phyloP scores from a whole-genome alignment of 2,113 vertebrate species.

The Gymnobelideus leadbeateri region DNA sequence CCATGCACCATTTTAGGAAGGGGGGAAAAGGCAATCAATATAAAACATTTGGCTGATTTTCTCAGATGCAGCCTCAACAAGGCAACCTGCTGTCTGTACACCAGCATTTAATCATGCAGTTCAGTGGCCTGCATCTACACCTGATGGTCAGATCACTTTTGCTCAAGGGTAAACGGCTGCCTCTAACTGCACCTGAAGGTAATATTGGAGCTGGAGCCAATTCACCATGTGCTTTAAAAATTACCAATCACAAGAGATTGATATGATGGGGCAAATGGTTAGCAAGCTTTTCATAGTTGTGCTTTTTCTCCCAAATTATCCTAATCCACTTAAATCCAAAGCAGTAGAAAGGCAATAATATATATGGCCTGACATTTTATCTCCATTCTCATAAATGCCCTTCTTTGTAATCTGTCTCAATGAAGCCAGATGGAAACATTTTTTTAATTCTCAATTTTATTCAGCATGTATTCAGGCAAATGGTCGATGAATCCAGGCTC shows the following conservation, averaged over 20 bases:
- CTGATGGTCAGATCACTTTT: background rate
- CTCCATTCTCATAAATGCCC: conserved; percentile 30
- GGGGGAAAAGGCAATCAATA: conserved; percentile 21
- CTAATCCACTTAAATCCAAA: conserved; percentile 28
- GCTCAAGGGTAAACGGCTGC: conserved; percentile 16
- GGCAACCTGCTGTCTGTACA: conserved; percentile 47
- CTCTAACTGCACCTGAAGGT: conserved; percentile 42
- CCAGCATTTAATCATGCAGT: conserved; percentile 47
- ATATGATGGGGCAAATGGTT: conserved; percentile 59
- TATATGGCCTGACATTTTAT: background rate
- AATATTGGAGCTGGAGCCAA: conserved; percentile 48
- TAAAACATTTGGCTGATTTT: background rate
- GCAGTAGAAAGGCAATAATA: background rate
- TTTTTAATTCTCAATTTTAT: conserved; percentile 39
- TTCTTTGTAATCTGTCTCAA: background rate
- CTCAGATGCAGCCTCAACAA: conserved; percentile 47
- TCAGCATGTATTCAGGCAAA: background rate
- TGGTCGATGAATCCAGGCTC: background rate
- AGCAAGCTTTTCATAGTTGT: background rate
- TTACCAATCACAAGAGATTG: conserved; percentile 52
- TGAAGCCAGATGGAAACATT: background rate
- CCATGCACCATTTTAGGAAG: rapidly evolving
- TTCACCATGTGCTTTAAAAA: conserved; percentile 2
- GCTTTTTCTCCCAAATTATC: background rate
- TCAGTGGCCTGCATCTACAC: conserved; percentile 60